A percentile compares a stretch with the other conserved stretches of the same genome.
These are phyloP conservation scores for Eurytoma californica DNA, from an alignment of 2,888 invertebrate species.

Conservation along the genomic window DNA sequence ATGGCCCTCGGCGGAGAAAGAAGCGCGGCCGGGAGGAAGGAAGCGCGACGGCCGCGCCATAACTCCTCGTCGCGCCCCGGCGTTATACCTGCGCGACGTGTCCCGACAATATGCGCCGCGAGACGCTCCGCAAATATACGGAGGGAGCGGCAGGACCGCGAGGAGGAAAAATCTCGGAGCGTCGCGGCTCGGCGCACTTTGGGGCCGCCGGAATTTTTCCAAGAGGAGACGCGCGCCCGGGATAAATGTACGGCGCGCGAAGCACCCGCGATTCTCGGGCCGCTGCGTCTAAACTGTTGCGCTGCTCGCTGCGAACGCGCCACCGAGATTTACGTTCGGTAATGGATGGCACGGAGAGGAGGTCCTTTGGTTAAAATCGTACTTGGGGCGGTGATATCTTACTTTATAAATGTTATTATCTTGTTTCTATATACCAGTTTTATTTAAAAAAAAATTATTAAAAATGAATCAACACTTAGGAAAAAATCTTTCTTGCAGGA, in stretches of 20 bases:
- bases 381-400: no score
- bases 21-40: slow-evolving; percentile 58
- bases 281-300: not conserved
- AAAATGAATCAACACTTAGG: no score
- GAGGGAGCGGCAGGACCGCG: not conserved
- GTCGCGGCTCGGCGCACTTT: slow-evolving; percentile 10
- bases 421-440: no score
- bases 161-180: not conserved
- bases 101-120: slow-evolving; percentile 20
- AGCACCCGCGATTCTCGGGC: not conserved
- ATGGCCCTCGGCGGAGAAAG: slow-evolving; percentile 64
- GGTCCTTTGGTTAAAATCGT: no score
- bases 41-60: slow-evolving; percentile 64
- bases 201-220: slow-evolving; percentile 4
- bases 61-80: slow-evolving; percentile 60
- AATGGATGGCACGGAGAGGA: no score
- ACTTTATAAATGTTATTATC: no score
- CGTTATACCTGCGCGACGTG: slow-evolving; percentile 25
- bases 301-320: not conserved
- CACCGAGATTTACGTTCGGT: no score
- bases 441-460: no score
- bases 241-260: not conserved
- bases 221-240: no score
- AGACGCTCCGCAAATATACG: slow-evolving; percentile 11
- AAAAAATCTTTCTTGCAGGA: no score